Evolutionary conservation across 2,113 vertebrate genomes (phyloP).

Genomic region (Alectura lathami): DNA sequence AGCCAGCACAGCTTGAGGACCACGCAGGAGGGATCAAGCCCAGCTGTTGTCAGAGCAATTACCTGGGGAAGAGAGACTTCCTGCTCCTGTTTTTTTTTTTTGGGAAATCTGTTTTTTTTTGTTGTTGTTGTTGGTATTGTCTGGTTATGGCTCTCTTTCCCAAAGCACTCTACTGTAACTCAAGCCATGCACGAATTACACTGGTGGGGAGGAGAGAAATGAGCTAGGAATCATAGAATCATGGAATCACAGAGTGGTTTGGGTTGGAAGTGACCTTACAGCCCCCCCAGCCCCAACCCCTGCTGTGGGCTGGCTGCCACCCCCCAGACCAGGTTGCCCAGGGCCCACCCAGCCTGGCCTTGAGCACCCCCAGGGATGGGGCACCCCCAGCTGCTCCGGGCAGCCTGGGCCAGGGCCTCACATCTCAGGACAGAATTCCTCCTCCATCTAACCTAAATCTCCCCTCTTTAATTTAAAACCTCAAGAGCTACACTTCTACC

Average conservation of each 20-base stretch:
- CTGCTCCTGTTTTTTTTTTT: constrained; percentile 12
- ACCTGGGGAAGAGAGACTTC: neutral
- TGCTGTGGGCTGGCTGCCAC: neutral
- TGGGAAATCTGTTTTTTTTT: constrained; percentile 29
- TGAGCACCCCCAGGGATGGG: neutral
- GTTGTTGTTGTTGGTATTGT: neutral
- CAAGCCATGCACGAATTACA: neutral
- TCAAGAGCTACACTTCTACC: neutral
- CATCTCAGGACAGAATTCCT: neutral
- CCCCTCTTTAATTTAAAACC: neutral
- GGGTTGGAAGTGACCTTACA: neutral
- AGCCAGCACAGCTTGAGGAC: neutral
- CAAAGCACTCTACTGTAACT: neutral
- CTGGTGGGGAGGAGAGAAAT: neutral
- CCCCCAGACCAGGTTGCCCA: neutral
- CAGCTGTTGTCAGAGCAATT: neutral
- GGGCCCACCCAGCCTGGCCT: neutral
- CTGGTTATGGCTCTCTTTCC: neutral
- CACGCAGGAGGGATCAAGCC: neutral
- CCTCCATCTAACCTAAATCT: neutral
- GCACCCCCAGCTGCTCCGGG: neutral
- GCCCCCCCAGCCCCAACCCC: neutral
- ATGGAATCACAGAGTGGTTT: neutral
- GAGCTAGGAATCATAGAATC: too few relatives aligned
- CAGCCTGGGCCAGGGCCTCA: neutral